Conservation (phyloP, 2,113 vertebrate species). For the Phasianus colchicus region DNA sequence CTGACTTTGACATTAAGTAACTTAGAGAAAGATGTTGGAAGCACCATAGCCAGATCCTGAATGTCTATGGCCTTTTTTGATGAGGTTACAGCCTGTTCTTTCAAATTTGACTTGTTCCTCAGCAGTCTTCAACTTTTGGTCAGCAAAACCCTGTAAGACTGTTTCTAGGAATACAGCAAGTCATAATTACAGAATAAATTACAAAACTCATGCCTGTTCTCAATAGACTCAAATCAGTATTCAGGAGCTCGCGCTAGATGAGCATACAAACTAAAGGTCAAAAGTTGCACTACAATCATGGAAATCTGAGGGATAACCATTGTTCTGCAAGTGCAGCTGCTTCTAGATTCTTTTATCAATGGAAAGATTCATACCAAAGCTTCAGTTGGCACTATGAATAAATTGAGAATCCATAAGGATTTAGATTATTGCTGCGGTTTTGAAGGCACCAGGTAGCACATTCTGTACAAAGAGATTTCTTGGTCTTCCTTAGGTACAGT, state of each 20-base stretch:
- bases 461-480: background rate
- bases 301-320: background rate
- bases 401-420: conserved; percentile 14
- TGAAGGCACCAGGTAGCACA: background rate
- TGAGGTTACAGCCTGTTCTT: background rate
- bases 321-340: background rate
- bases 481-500: background rate
- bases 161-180: background rate
- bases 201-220: background rate
- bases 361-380: background rate
- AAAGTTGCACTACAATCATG: background rate
- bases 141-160: background rate
- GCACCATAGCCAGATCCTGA: background rate
- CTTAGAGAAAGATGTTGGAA: background rate
- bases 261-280: background rate
- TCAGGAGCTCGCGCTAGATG: background rate
- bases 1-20: background rate
- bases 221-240: background rate
- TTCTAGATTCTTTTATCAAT: background rate
- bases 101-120: background rate
- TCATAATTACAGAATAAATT: background rate
- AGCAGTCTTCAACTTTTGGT: background rate
- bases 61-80: background rate
- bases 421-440: conserved; percentile 11
- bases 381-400: background rate